A percentile compares a stretch with the other conserved stretches of the same genome.
Conservation (phyloP, 2,888 invertebrate genomes). For the Carcina quercana region DNA sequence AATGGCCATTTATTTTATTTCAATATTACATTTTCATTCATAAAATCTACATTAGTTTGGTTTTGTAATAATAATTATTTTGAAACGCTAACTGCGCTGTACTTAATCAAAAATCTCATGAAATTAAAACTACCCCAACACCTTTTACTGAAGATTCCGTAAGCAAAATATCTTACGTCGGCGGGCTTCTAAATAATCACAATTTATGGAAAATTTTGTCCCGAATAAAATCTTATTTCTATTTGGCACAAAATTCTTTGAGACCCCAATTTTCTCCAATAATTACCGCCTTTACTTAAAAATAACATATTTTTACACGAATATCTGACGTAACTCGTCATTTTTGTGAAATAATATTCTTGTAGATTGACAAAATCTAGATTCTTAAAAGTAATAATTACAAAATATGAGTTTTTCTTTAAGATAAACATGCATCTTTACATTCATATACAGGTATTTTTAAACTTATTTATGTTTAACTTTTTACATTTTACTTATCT, state of each 20-base stretch:
- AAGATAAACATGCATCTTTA: no score
- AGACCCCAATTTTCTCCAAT: slow-evolving; percentile 16
- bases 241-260: slow-evolving; percentile 68
- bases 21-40: slow-evolving; percentile 31
- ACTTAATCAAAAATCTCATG: slow-evolving; percentile 25
- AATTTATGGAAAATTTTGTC: slow-evolving; percentile 56
- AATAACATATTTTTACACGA: slow-evolving; percentile 9
- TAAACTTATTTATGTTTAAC: slow-evolving; percentile 13
- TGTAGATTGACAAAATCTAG: slow-evolving; percentile 22
- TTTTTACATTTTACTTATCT: slow-evolving; percentile 56
- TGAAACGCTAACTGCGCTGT: slow-evolving; percentile 54
- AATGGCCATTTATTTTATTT: slow-evolving; percentile 51
- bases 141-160: slow-evolving; percentile 35
- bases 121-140: slow-evolving; percentile 38
- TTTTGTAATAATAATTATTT: slow-evolving; percentile 43
- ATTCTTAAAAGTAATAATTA: slow-evolving; percentile 13
- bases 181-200: slow-evolving; percentile 40
- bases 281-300: slow-evolving; percentile 16
- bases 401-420: no score
- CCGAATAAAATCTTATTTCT: slow-evolving; percentile 62
- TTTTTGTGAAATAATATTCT: slow-evolving; percentile 25
- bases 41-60: slow-evolving; percentile 65
- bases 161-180: slow-evolving; percentile 41
- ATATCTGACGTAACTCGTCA: slow-evolving; percentile 35
- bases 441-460: no score